phyloP scores from a whole-genome alignment of 2,113 vertebrate species.

The Triplophysa siluroides region DNA sequence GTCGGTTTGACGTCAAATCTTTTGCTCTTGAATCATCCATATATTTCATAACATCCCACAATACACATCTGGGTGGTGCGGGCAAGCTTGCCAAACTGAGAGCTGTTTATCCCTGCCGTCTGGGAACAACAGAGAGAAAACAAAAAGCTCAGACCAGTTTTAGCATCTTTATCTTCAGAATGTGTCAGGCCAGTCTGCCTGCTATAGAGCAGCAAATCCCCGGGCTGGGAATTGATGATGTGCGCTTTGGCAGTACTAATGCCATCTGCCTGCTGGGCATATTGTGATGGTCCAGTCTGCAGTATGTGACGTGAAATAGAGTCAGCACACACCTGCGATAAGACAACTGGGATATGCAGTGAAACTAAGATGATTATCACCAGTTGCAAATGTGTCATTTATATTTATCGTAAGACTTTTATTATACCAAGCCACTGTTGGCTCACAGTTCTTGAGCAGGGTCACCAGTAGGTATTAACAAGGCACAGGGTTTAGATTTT shows the following conservation, averaged over 20 bases:
- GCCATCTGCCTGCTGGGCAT: conserved; percentile 56
- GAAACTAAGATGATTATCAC: conserved; percentile 6
- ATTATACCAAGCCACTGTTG: neutral
- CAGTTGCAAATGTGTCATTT: neutral
- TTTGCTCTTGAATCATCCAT: conserved; percentile 2
- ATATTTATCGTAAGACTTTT: neutral
- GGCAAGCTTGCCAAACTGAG: conserved; percentile 5
- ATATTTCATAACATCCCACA: conserved; percentile 3
- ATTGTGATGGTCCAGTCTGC: conserved; percentile 34
- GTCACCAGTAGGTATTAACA: too few species aligned
- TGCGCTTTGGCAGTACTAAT: conserved; percentile 30
- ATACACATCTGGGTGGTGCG: neutral
- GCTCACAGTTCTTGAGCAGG: neutral
- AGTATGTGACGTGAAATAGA: conserved; percentile 33
- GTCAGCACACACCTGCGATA: conserved; percentile 52
- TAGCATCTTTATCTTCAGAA: conserved; percentile 49
- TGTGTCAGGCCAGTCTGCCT: conserved; percentile 35
- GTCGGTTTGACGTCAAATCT: neutral
- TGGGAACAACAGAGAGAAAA: conserved; percentile 12
- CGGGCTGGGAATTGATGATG: conserved; percentile 1
- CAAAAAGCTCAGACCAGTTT: conserved; percentile 25
- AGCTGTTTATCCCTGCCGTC: conserved; percentile 6
- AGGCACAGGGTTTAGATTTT: too few species aligned
- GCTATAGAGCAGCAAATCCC: conserved; percentile 33
- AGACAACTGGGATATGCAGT: conserved; percentile 39